Percentiles rank a stretch among this genome's conserved stretches.
Conservation (phyloP, 1,140 invertebrate genomes). For the Drosophila pallidifrons region DNA sequence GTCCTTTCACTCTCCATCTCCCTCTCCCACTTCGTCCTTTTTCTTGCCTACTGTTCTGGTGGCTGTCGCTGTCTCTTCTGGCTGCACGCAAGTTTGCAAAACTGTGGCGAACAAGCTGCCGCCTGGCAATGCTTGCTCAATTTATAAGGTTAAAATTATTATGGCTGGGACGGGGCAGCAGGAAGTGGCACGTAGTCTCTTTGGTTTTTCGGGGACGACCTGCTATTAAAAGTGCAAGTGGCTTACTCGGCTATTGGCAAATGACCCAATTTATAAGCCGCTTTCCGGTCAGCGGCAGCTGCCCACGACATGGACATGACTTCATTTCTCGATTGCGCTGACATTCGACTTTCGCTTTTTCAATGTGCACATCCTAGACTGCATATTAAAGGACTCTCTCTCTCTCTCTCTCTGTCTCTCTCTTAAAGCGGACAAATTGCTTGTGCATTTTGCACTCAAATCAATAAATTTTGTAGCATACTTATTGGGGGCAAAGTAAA, state of each 20-base stretch:
- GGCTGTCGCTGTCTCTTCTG: conserved; percentile 37
- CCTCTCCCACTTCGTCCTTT: conserved; percentile 40
- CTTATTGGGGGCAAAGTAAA: background rate
- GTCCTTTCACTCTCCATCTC: conserved; percentile 2
- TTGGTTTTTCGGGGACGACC: conserved; percentile 48
- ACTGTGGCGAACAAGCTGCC: conserved; percentile 68
- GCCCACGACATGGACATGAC: conserved; percentile 41
- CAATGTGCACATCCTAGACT: conserved; percentile 51
- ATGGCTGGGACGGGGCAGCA: conserved; percentile 31
- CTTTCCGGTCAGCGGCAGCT: conserved; percentile 68
- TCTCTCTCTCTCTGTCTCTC: too few species aligned
- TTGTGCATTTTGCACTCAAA: background rate
- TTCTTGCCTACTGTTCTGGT: conserved; percentile 55
- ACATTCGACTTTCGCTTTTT: conserved; percentile 67
- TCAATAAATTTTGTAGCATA: background rate
- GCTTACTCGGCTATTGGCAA: conserved; percentile 73
- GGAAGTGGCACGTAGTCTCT: conserved; percentile 49
- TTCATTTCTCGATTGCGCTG: conserved; percentile 51
- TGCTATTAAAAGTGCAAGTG: conserved; percentile 81
- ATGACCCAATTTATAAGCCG: conserved; percentile 79
- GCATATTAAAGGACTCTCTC: conserved; percentile 27
- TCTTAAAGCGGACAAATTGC: conserved; percentile 1
- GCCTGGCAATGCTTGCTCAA: conserved; percentile 51
- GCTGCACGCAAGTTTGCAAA: conserved; percentile 82
- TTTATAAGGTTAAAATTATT: conserved; percentile 81